phyloP scores from a whole-genome alignment of 2,113 vertebrate species.

The Podarcis raffonei region DNA sequence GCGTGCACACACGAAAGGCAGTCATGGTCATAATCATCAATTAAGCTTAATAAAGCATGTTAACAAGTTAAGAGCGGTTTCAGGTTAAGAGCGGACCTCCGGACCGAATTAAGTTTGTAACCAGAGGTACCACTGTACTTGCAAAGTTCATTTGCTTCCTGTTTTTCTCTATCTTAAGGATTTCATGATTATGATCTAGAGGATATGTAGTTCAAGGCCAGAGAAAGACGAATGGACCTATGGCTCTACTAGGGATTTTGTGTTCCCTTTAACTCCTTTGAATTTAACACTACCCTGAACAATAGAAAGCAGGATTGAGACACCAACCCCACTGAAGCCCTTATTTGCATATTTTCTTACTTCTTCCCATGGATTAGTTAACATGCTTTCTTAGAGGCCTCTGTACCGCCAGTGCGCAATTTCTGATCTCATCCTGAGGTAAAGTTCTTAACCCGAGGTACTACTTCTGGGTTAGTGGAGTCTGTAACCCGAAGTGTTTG shows the following conservation, averaged over 20 bases:
- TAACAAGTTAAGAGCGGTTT: neutral
- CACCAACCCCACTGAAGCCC: neutral
- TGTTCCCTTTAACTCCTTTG: neutral
- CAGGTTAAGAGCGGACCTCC: too few relatives aligned
- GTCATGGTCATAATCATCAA: neutral
- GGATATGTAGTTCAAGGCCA: neutral
- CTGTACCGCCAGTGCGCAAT: accelerated
- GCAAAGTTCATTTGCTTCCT: neutral
- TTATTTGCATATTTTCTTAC: neutral
- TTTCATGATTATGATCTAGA: neutral
- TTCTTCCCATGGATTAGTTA: neutral
- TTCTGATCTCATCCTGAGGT: too few relatives aligned
- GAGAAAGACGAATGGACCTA: neutral
- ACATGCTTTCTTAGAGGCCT: too few relatives aligned
- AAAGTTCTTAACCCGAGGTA: too few relatives aligned
- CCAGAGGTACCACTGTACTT: neutral
- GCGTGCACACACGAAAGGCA: neutral
- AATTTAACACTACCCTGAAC: neutral
- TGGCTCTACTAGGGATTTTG: neutral
- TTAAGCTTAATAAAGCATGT: neutral
- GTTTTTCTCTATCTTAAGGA: neutral
- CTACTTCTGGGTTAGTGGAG: too few relatives aligned
- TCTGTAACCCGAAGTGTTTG: too few relatives aligned
- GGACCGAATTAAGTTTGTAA: too few relatives aligned
- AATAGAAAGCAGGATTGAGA: neutral